Evolutionary conservation across 2,113 vertebrate species (phyloP), one percentile per base, ranked within the genome.

Genomic region (Onychostoma macrolepis): DNA sequence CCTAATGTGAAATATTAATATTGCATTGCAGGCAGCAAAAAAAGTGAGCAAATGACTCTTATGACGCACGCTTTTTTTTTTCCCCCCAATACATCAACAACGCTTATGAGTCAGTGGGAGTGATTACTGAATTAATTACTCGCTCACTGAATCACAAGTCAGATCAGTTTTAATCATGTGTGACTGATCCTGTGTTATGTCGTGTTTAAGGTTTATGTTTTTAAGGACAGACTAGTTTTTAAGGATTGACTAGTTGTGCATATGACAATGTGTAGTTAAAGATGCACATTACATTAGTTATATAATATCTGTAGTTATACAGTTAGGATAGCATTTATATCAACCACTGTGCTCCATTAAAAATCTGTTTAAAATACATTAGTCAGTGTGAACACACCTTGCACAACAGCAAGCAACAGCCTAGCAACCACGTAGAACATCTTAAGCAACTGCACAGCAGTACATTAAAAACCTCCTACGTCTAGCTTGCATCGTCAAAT

Each of bases 61-160:
- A 26, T 75, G 72, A 74, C 71, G 10, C 8, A 74, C 10, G 21
- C 21, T 74, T 74, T 41, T 74, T 74, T 74, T 58, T n/a, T n/a
- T n/a, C n/a, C 8, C 21, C 6, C 19, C 21, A 75, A 75, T 75
- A 45, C 38, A 45, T 75, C 72, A 75, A 45, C 45, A 75, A 75
- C 72, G 43, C 10, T 65, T 65, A 65, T 28, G 71, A 74, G 72
- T 43, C 12, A 75, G 24, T 75, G 72, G 41, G 24, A 45, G 72
- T 75, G 41, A 45, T 15, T 75, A 26, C 72, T 75, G 72, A 75
- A 75, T 75, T 75, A 75, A 75, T 75, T 75, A 75, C 72, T 26
- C 2, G 12, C 72, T 75, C 41, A 26, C 41, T 26, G 72, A 75
- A 75, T 45, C 24, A 75, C 72, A 75, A 75, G 38, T 75, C 72